Evolutionary conservation across 2,797 vertebrate species (phyloP).

Genomic region (Mormyrus hasselquistii): DNA sequence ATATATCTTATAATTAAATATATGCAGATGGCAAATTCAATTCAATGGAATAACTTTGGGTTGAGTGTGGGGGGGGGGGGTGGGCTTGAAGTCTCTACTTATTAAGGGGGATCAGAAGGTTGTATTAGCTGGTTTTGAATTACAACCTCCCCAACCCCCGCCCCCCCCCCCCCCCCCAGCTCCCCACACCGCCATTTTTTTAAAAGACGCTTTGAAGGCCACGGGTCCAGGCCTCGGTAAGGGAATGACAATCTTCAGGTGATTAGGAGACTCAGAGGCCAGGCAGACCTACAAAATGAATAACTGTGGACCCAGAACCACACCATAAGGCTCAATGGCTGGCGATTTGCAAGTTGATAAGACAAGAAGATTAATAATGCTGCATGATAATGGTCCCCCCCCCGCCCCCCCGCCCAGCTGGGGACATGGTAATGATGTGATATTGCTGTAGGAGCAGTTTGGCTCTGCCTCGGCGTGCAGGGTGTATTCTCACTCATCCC

Average conservation of each 20-base stretch:
- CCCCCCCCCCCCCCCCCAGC: not conserved
- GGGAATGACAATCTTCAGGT: slow-evolving; percentile 96
- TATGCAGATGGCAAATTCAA: not conserved
- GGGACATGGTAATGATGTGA: slow-evolving; percentile 99
- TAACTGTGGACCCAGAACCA: slow-evolving; percentile 97
- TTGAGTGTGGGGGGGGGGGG: not conserved
- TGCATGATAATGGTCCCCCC: slow-evolving; percentile 87
- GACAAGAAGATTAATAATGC: slow-evolving; percentile 99
- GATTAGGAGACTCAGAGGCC: slow-evolving; percentile 97
- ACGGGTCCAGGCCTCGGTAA: slow-evolving; percentile 81
- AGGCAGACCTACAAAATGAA: slow-evolving; percentile 99
- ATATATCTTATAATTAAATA: not conserved
- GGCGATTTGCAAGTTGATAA: slow-evolving; percentile 99
- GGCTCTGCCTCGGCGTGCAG: slow-evolving; percentile 77
- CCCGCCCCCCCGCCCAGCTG: slow-evolving; percentile 84
- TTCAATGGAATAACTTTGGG: not conserved
- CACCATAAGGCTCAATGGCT: slow-evolving; percentile 99
- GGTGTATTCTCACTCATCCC: slow-evolving; percentile 89
- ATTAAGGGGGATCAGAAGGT: not conserved
- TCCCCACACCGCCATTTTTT: not conserved
- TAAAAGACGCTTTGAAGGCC: slow-evolving; percentile 51
- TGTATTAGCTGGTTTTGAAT: not conserved
- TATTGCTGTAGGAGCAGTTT: slow-evolving; percentile 98
- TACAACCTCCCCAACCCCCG: not conserved
- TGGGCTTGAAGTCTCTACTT: no score